Percentiles rank a stretch among this genome's conserved stretches.
Evolutionary conservation across 1,140 invertebrate species (phyloP).

Genomic region (Drosophila mayri): DNA sequence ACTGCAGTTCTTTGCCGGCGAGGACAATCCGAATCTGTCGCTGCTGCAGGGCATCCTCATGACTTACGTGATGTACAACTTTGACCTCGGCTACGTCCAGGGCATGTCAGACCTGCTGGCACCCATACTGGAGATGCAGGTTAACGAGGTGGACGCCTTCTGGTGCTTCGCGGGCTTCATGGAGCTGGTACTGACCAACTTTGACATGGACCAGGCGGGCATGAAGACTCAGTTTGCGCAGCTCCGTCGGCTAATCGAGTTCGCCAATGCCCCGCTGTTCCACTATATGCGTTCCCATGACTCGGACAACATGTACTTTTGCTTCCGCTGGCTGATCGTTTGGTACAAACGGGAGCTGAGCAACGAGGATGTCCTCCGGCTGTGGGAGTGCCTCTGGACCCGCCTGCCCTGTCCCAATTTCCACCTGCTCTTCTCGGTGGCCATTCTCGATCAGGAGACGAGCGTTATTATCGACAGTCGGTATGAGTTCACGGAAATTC

Average conservation of each 20-base stretch:
- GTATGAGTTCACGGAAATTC: slow-evolving; percentile 97
- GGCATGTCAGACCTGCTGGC: slow-evolving; percentile 99
- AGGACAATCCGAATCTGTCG: slow-evolving; percentile 95
- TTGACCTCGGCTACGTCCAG: slow-evolving; percentile 98
- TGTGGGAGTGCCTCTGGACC: slow-evolving; percentile 96
- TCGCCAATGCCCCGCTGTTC: slow-evolving; percentile 93
- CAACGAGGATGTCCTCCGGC: slow-evolving; percentile 90
- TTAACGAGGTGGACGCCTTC: slow-evolving; percentile 93
- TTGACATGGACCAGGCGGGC: slow-evolving; percentile 98
- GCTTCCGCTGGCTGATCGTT: slow-evolving; percentile 96
- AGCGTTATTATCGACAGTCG: slow-evolving; percentile 93
- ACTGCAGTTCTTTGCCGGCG: slow-evolving; percentile 95
- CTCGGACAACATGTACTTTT: slow-evolving; percentile 99
- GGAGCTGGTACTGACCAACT: slow-evolving; percentile 98
- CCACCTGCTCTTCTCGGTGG: slow-evolving; percentile 95
- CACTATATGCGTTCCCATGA: slow-evolving; percentile 95
- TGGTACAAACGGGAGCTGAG: slow-evolving; percentile 94
- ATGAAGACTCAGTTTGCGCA: slow-evolving; percentile 97
- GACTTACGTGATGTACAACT: slow-evolving; percentile 99
- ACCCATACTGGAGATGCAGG: slow-evolving; percentile 93
- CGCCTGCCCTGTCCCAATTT: slow-evolving; percentile 97
- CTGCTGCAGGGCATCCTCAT: slow-evolving; percentile 96
- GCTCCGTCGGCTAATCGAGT: slow-evolving; percentile 92
- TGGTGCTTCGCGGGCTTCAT: slow-evolving; percentile 99
- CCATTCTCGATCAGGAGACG: slow-evolving; percentile 96